phyloP scores from a whole-genome alignment of 2,113 vertebrate species.

The Eclectus roratus region DNA sequence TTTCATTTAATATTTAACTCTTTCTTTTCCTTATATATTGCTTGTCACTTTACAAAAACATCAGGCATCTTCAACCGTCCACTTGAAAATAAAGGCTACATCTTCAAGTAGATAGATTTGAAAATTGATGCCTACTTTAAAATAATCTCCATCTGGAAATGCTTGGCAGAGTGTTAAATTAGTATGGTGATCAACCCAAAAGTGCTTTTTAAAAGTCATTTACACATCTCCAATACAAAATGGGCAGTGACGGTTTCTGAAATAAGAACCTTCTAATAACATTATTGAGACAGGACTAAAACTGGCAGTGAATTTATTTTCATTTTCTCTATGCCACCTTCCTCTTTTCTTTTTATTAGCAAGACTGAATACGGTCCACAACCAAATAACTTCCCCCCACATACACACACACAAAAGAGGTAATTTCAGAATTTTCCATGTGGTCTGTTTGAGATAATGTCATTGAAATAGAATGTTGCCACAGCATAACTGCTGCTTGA shows the following conservation, averaged over 20 bases:
- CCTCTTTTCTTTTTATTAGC: background rate
- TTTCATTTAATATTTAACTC: background rate
- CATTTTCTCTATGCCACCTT: background rate
- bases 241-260: background rate
- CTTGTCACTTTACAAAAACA: background rate
- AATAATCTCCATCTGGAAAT: background rate
- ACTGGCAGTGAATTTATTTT: constrained; percentile 14
- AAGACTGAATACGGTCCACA: background rate
- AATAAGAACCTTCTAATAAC: background rate
- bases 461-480: constrained; percentile 39
- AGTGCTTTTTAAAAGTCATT: constrained; percentile 1
- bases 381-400: background rate
- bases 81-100: background rate
- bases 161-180: background rate
- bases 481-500: constrained; percentile 45
- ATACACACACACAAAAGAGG: background rate
- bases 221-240: background rate
- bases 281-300: background rate
- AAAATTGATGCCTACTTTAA: background rate
- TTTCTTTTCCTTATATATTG: background rate
- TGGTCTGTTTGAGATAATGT: constrained; percentile 51
- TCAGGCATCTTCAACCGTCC: background rate
- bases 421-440: constrained; percentile 16
- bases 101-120: background rate
- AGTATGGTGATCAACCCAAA: background rate